These are phyloP conservation scores for Aleiodes sp. DNA, from an alignment of 1,140 invertebrate genomes.

Conservation along the genomic window DNA sequence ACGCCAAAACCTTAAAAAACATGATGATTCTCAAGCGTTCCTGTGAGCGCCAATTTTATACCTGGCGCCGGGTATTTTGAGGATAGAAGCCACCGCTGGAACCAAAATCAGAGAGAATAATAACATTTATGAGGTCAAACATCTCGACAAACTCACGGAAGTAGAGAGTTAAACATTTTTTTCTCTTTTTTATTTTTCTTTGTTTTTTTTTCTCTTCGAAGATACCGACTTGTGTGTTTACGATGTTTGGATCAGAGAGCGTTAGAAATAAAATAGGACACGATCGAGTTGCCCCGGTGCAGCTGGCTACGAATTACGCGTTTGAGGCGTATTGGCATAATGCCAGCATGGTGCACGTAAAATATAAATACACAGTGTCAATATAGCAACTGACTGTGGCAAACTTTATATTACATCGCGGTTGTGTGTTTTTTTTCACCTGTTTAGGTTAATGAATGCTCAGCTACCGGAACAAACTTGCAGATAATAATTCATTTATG, in stretches of 20 bases:
- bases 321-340: constrained; percentile 24
- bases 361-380: constrained; percentile 36
- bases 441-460: too few species aligned
- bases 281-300: constrained; percentile 22
- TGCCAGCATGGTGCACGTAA: constrained; percentile 36
- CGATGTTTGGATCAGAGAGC: constrained; percentile 5
- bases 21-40: background rate
- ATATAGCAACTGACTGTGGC: background rate
- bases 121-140: too few species aligned
- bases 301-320: constrained; percentile 32
- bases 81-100: background rate
- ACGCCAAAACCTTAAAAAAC: too few species aligned
- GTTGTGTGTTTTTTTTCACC: too few species aligned
- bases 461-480: too few species aligned
- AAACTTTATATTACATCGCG: too few species aligned
- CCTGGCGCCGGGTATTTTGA: background rate
- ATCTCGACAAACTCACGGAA: background rate
- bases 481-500: too few species aligned
- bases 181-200: too few species aligned
- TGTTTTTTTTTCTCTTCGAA: background rate
- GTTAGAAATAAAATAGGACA: constrained; percentile 31
- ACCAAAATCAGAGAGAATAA: background rate
- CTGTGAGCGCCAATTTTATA: constrained; percentile 11
- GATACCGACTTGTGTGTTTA: background rate
- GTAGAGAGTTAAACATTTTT: too few species aligned